A percentile compares a stretch with the other conserved stretches of the same genome.
These are phyloP conservation scores for Isurus oxyrinchus DNA, from an alignment of 2,113 vertebrate species.

Conservation along the genomic window DNA sequence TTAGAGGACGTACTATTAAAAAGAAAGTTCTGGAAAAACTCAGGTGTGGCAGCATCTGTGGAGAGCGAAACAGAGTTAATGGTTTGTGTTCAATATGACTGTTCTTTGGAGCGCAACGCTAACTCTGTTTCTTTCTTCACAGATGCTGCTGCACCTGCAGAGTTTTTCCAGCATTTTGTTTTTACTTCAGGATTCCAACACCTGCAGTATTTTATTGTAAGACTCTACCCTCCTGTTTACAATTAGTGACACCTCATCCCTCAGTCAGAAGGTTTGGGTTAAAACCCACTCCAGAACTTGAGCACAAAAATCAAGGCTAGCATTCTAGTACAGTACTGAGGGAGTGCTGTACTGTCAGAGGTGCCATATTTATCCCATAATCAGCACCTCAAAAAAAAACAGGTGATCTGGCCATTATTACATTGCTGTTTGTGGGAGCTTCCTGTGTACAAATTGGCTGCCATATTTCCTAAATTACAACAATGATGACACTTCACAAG, in stretches of 20 bases:
- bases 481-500: neutral
- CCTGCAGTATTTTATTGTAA: neutral
- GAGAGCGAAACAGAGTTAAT: too few species aligned
- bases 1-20: neutral
- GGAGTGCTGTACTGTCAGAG: neutral
- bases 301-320: neutral
- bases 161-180: too few species aligned
- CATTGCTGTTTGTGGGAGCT: neutral
- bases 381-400: neutral
- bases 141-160: too few species aligned
- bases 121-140: too few species aligned
- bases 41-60: too few species aligned
- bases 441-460: neutral
- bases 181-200: too few species aligned
- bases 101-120: too few species aligned
- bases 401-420: too few species aligned
- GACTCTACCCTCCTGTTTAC: neutral
- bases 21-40: too few species aligned
- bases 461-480: neutral
- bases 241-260: neutral
- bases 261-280: neutral
- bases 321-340: neutral
- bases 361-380: neutral
- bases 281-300: neutral
- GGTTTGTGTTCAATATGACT: too few species aligned